These are phyloP conservation scores for Scortum barcoo DNA, from an alignment of 2,113 vertebrate species.

Conservation along the genomic window DNA sequence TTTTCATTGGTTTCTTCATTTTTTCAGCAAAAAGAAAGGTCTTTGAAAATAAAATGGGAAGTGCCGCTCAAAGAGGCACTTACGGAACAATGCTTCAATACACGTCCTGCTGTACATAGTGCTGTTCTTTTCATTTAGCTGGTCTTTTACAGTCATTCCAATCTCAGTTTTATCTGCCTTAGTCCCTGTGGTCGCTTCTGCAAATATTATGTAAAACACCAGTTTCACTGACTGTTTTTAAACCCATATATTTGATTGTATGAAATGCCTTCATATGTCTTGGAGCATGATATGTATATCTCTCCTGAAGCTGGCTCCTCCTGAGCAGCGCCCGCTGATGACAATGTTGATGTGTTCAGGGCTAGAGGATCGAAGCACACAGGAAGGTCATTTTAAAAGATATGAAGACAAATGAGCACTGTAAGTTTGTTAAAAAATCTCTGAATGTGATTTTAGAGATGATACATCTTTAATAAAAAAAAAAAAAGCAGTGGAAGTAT, in stretches of 20 bases:
- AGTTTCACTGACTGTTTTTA: constrained; percentile 73
- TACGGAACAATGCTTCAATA: constrained; percentile 28
- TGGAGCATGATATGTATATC: constrained; percentile 75
- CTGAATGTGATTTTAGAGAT: constrained; percentile 52
- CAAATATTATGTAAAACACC: constrained; percentile 63
- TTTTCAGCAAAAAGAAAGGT: constrained; percentile 47
- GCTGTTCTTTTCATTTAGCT: constrained; percentile 46
- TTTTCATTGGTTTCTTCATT: constrained; percentile 50
- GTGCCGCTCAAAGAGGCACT: constrained; percentile 37
- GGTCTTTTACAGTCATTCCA: constrained; percentile 48
- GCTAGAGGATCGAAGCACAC: constrained; percentile 52
- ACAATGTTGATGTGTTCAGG: constrained; percentile 46
- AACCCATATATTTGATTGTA: constrained; percentile 73
- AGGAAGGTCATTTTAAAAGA: constrained; percentile 47
- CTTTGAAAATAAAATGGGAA: constrained; percentile 36
- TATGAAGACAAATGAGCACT: constrained; percentile 6
- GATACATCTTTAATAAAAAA: constrained; percentile 37
- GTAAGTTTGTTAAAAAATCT: constrained; percentile 50
- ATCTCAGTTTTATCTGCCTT: constrained; percentile 53
- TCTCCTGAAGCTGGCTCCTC: constrained; percentile 70
- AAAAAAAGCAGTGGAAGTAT: not conserved
- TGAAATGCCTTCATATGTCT: constrained; percentile 75
- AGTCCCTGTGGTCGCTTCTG: constrained; percentile 66
- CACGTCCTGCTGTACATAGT: constrained; percentile 59
- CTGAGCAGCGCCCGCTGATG: constrained; percentile 54